Evolutionary conservation across 35 echinoderm and acorn worm species (phyloP), one percentile per base, ranked within the genome.

Genomic region (Ophioderma brevispina): DNA sequence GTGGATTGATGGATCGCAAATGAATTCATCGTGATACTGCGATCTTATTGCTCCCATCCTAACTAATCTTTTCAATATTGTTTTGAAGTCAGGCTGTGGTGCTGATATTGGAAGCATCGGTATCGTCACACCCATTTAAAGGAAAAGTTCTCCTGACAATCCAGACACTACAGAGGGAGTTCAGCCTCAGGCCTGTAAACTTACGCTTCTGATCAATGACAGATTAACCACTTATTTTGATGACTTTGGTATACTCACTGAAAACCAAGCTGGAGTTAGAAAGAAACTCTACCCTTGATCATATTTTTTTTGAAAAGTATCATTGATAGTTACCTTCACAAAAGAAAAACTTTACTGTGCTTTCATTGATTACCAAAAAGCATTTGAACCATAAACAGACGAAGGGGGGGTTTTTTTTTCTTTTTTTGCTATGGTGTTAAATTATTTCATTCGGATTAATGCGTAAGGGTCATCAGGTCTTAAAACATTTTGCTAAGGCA

Each of bases 61-160:
- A 10, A 80, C 78, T 1, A 80, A n/a, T 34, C 5, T 80, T 2
- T 80, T 80, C 31, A 80, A 80, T 80, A 35, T 80, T 80, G 34
- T n/a, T 80, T 3, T 80, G 33, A n/a, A 80, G 3, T 34, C 33
- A 13, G 78, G 78, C 1, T 37, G 33, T 11, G 36, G 33, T 36
- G 17, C 78, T 34, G 33, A 36, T 13, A 1, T 5, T 35, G 33
- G 78, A 33, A 34, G 34, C 13, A 13, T 37, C n/a, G n/a, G 78
- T 4, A 10, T 35, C n/a, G 36, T 80, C 6, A 36, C 13, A 5
- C 78, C 38, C 33, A 34, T 10, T 80, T 34, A 80, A 40, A 80
- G 36, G 3, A 80, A 80, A 31, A 33, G 78, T 80, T 15, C 33
- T 34, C 3, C 38, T 17, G 25, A 80, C 6, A 35, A 80, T 35